Percentiles rank a stretch among this genome's conserved stretches.
These are phyloP conservation scores for Eremophila alpestris DNA, from an alignment of 2,797 vertebrate species.

Conservation along the genomic window DNA sequence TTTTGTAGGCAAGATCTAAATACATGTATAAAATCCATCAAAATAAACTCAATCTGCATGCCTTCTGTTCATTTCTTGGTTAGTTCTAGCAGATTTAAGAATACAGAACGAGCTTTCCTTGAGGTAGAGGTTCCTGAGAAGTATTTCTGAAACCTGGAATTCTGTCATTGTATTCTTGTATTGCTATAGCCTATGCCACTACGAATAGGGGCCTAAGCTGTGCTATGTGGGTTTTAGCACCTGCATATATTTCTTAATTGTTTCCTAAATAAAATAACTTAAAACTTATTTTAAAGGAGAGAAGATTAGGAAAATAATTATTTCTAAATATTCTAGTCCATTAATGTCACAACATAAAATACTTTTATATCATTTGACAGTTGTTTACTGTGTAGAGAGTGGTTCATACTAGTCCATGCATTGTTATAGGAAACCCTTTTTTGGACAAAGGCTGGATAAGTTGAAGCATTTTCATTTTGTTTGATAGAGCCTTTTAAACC, in stretches of 20 bases:
- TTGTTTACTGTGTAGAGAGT: not conserved
- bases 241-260: not conserved
- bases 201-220: not conserved
- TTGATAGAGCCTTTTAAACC: not conserved
- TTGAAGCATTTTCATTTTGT: not conserved
- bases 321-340: not conserved
- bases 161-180: not conserved
- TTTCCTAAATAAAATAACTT: not conserved
- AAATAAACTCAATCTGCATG: not conserved
- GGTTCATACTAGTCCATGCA: not conserved
- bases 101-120: not conserved
- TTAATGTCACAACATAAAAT: not conserved
- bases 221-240: not conserved
- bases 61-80: not conserved
- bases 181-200: accelerated
- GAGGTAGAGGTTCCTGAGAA: not conserved
- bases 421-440: not conserved
- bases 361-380: not conserved
- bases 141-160: not conserved
- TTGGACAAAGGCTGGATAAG: not conserved
- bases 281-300: not conserved
- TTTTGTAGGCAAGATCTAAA: not conserved
- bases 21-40: not conserved
- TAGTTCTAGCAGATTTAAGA: not conserved
- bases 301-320: not conserved